phyloP scores from a whole-genome alignment of 2,113 vertebrate species.

The Apus apus region DNA sequence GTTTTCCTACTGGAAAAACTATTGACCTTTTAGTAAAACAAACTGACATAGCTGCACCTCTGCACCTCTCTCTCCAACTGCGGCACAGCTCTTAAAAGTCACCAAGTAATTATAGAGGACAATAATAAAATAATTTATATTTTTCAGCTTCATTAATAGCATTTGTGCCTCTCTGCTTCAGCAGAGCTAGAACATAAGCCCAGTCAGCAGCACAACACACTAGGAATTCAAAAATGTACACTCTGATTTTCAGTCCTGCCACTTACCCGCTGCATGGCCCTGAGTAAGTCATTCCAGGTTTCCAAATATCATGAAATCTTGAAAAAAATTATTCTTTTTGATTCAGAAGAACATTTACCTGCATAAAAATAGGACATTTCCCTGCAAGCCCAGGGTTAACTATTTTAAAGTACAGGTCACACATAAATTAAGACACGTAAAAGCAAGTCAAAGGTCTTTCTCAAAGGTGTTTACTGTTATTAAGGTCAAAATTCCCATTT shows the following conservation, averaged over 20 bases:
- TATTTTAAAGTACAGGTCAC: background rate
- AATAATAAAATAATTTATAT: background rate
- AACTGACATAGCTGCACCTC: background rate
- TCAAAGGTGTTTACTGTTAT: background rate
- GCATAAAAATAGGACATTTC: background rate
- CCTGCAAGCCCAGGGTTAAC: background rate
- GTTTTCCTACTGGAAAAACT: background rate
- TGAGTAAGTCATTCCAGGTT: background rate
- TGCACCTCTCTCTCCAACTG: background rate
- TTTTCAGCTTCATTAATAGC: background rate
- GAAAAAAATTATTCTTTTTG: background rate
- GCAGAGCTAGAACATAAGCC: background rate
- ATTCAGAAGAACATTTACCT: background rate
- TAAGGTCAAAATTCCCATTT: background rate
- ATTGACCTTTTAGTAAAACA: background rate
- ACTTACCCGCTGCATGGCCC: background rate
- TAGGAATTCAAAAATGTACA: background rate
- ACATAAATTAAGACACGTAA: background rate
- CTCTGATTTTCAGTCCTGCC: background rate
- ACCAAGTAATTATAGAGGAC: background rate
- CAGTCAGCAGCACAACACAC: accelerated
- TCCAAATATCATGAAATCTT: background rate
- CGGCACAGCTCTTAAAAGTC: background rate
- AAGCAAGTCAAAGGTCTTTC: background rate
- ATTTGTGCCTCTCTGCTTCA: background rate